Percentiles rank a stretch among this genome's conserved stretches.
Conservation (phyloP, 2,797 vertebrate genomes). For the Psittacula echo region DNA sequence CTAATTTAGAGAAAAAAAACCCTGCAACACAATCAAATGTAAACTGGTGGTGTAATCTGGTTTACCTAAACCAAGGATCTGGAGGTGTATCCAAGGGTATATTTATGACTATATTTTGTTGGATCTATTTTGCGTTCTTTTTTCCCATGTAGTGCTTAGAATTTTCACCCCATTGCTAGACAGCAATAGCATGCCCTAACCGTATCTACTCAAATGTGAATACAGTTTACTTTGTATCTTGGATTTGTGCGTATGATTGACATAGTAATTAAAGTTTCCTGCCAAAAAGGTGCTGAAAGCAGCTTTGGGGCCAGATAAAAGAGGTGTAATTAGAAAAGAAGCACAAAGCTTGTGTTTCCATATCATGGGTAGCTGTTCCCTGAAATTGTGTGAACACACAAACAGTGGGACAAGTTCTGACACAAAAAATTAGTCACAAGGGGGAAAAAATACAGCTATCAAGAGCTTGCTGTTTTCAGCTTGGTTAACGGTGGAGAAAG, state of each 20-base stretch:
- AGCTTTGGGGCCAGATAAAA: background rate
- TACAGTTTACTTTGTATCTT: background rate
- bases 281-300: conserved; percentile 15
- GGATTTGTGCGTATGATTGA: background rate
- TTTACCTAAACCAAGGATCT: background rate
- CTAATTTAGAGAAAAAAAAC: background rate
- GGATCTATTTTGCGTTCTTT: background rate
- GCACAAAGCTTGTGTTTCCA: background rate
- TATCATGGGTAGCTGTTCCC: background rate
- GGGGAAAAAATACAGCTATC: background rate
- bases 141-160: background rate
- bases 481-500: background rate
- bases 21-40: background rate
- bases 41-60: background rate
- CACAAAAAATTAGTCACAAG: background rate
- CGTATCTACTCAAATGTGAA: background rate
- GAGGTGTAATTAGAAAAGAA: conserved; percentile 30
- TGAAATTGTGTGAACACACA: background rate
- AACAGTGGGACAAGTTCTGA: background rate
- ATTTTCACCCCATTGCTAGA: background rate
- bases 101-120: background rate
- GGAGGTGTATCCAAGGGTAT: background rate
- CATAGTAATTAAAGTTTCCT: conserved; percentile 8
- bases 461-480: background rate
- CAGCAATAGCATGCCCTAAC: background rate